Evolutionary conservation across 2,888 invertebrate species (phyloP).

Genomic region (Phengaris alcon): DNA sequence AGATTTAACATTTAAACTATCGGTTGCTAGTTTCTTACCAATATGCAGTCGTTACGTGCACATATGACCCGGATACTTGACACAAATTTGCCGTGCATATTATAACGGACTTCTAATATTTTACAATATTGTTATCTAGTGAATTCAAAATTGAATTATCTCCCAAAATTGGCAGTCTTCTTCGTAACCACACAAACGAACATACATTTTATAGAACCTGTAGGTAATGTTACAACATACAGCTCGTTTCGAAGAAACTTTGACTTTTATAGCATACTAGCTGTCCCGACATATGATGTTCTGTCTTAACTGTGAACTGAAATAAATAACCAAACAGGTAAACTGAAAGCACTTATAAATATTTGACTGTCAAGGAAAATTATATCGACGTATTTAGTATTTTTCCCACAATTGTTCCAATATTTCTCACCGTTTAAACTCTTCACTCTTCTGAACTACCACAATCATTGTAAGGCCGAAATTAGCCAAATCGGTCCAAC

Average conservation of each 20-base stretch:
- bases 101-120: neutral
- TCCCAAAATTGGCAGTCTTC: neutral
- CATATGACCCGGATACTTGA: constrained; percentile 44
- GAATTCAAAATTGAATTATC: neutral
- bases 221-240: neutral
- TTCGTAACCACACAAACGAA: neutral
- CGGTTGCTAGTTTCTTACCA: constrained; percentile 44
- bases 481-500: too few species aligned
- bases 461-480: too few species aligned
- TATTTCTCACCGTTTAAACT: too few species aligned
- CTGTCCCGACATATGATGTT: too few species aligned
- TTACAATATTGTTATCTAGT: neutral
- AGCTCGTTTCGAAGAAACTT: neutral
- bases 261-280: neutral
- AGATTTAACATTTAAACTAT: constrained; percentile 47
- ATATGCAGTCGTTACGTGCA: constrained; percentile 48
- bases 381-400: too few species aligned
- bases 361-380: neutral
- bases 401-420: too few species aligned
- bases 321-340: too few species aligned
- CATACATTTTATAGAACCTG: neutral
- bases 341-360: too few species aligned
- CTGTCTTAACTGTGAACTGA: too few species aligned
- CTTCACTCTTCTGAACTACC: too few species aligned
- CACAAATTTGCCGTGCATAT: constrained; percentile 37